Evolutionary conservation across 2,113 vertebrate species (phyloP).

Genomic region (Prolemur simus): DNA sequence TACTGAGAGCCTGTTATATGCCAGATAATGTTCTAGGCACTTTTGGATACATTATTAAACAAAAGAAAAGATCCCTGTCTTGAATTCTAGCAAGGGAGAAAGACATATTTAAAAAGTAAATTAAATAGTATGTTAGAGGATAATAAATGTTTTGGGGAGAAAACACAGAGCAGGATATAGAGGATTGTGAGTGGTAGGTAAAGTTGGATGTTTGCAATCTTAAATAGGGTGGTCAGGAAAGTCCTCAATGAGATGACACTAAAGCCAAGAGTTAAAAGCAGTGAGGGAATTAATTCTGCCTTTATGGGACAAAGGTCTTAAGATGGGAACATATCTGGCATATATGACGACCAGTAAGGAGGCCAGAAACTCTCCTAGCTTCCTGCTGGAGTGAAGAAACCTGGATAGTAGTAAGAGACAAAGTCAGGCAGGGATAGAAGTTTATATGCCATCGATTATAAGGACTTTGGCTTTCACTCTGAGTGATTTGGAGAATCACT

Average conservation of each 20-base stretch:
- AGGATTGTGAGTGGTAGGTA: neutral
- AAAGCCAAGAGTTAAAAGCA: neutral
- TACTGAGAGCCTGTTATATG: neutral
- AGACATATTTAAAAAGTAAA: neutral
- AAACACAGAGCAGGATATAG: neutral
- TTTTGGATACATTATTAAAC: neutral
- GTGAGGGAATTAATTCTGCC: neutral
- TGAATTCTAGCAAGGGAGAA: neutral
- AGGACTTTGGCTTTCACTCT: neutral
- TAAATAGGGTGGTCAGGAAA: neutral
- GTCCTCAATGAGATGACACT: neutral
- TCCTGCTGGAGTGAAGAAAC: no score
- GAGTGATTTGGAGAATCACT: neutral
- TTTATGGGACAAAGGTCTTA: neutral
- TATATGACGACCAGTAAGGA: neutral
- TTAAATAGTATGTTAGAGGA: neutral
- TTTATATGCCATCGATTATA: neutral
- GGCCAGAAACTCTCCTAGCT: no score
- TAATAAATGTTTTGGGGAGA: neutral
- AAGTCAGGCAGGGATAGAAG: neutral
- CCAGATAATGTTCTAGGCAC: neutral
- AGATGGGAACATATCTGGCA: neutral
- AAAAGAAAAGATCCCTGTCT: neutral
- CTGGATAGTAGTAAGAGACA: accelerated
- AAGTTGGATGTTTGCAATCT: neutral